Base-by-base conservation (phyloP, 2,797 vertebrate species). In the Tamandua tetradactyla region DNA sequence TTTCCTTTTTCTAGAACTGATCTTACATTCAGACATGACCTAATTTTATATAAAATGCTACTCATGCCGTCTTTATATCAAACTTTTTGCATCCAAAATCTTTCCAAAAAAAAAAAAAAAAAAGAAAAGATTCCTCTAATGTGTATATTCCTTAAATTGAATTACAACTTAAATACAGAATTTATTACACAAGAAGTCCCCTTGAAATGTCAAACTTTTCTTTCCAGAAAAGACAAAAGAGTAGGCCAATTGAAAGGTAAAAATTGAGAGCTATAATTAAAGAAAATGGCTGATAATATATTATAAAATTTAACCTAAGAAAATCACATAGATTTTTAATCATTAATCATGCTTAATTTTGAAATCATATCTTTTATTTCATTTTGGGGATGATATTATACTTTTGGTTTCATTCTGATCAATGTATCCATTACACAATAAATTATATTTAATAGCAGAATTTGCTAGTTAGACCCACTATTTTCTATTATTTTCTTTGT, bases 361-460 rank as follows among this genome's bases (percentile, higher is more conserved):
- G n/a, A 80, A 92, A 90, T 86, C 47, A 66, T 81, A 72, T 89
- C 14, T 92, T 96, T 95, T 74, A 88, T 52, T 68, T 94, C 35
- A 74, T 22, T 89, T 72, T 90, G 40, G 40, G 7, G 76, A 25
- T n/a, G 32, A 35, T 64, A 35, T 4, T 93, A 9, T 87, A 66
- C 5, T 6, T 64, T 91, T 94, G 47, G 23, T 84, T 89, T 92
- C 17, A 91, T 92, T 96, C 27, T 69, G 92, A 14, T 47, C 40
- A 87, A 7, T 79, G 62, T 94, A 37, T 42, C 30, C 17, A 91
- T 93, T 87, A 79, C 40, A 96, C 87, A 30, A 74, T 89, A 96
- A 94, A 55, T 74, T 93, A 42, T 42, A 64, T 72, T 93, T 71
- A 94, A 92, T 95, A 78, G 71, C 18, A 37, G 37, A 94, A 82